Conservation (phyloP, 1,140 invertebrate genomes). For the Apolygus lucorum region DNA sequence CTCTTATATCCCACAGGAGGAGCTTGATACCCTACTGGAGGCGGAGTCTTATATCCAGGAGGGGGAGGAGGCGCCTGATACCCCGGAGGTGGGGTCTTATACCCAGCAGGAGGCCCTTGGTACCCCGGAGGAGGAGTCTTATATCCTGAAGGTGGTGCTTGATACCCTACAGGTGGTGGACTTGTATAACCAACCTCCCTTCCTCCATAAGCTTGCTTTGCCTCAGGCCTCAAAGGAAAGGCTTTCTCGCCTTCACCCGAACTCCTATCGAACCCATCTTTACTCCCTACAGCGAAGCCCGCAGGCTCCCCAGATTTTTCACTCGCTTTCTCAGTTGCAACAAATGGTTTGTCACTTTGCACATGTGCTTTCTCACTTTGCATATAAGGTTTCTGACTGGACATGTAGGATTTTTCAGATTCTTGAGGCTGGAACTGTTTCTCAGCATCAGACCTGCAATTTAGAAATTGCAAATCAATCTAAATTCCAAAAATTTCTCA, state of each 20-base stretch:
- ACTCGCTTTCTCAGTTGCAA: not conserved
- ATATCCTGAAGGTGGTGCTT: too few species aligned
- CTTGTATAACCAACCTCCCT: too few species aligned
- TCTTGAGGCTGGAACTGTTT: conserved; percentile 5
- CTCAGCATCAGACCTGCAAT: not conserved
- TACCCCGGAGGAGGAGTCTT: too few species aligned
- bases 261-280: not conserved
- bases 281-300: not conserved
- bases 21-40: too few species aligned
- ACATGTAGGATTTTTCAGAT: not conserved
- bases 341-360: not conserved
- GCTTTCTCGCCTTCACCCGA: not conserved
- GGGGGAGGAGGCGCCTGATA: too few species aligned
- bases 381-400: conserved; percentile 9
- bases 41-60: too few species aligned
- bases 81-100: too few species aligned
- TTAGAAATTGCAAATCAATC: too few species aligned
- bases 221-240: not conserved
- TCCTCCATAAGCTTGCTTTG: not conserved
- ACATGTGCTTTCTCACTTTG: conserved; percentile 2
- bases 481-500: not conserved
- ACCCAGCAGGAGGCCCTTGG: too few species aligned
- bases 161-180: too few species aligned
- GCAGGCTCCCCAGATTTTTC: not conserved
- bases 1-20: too few species aligned